A percentile compares a stretch with the other conserved stretches of the same genome.
Evolutionary conservation across 2,113 vertebrate genomes (phyloP).

Genomic region (Spea bombifrons): DNA sequence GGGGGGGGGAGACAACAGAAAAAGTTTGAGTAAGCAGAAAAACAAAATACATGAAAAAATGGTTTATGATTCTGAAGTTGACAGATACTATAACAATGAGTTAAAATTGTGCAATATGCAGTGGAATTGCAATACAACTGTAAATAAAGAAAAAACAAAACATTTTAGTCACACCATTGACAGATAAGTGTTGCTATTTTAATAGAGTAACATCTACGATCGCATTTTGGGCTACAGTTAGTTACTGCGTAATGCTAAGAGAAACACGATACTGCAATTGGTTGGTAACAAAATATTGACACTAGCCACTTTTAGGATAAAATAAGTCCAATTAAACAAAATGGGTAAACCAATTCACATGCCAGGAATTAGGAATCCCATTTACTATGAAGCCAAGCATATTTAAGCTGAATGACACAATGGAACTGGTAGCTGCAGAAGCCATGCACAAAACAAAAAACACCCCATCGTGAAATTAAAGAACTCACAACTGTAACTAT

Average conservation of each 20-base stretch:
- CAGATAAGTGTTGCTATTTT: conserved; percentile 61
- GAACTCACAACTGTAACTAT: conserved; percentile 91
- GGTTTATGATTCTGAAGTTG: conserved; percentile 74
- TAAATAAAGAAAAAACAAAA: conserved; percentile 70
- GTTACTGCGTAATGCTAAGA: conserved; percentile 51
- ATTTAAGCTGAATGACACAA: conserved; percentile 85
- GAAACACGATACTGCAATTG: conserved; percentile 11
- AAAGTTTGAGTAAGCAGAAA: conserved; percentile 4
- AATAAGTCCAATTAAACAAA: conserved; percentile 54
- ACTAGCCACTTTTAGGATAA: conserved; percentile 41
- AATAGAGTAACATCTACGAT: conserved; percentile 61
- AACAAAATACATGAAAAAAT: conserved; percentile 38
- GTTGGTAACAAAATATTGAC: neutral
- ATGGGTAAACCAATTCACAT: conserved; percentile 71
- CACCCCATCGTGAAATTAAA: conserved; percentile 56
- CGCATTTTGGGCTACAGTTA: conserved; percentile 54
- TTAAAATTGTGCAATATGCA: conserved; percentile 74
- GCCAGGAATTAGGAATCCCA: conserved; percentile 70
- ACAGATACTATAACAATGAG: conserved; percentile 78
- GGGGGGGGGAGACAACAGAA: conserved; percentile 48
- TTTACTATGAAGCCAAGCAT: conserved; percentile 90
- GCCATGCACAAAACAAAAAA: conserved; percentile 71
- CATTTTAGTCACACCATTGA: conserved; percentile 68
- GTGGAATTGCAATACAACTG: conserved; percentile 77
- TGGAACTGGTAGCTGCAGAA: conserved; percentile 75